Conservation (phyloP, 2,888 invertebrate genomes). For the Dynastes maya region DNA sequence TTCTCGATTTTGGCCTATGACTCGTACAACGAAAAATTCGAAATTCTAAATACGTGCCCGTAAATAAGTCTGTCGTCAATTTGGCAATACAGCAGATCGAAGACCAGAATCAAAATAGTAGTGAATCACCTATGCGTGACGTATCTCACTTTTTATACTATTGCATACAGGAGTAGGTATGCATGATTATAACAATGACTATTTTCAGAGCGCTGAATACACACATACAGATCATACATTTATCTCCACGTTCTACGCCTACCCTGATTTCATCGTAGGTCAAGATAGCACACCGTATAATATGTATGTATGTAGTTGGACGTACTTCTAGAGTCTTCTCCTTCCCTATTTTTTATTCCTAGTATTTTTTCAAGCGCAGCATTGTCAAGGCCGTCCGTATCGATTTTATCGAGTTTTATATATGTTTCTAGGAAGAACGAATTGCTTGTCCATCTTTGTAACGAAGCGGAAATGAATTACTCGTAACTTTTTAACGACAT, state of each 20-base stretch:
- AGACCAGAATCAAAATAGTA: conserved; percentile 44
- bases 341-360: background rate
- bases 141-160: conserved; percentile 7
- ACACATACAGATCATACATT: background rate
- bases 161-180: conserved; percentile 3
- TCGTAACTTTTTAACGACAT: background rate
- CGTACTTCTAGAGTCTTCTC: conserved; percentile 11
- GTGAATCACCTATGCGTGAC: conserved; percentile 23
- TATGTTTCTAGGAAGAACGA: background rate
- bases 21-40: conserved; percentile 22
- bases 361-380: background rate
- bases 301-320: background rate
- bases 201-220: conserved; percentile 19
- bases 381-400: conserved; percentile 8
- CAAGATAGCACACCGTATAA: background rate
- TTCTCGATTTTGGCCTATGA: conserved; percentile 23
- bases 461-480: background rate
- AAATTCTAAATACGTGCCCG: conserved; percentile 5
- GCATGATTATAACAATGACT: conserved; percentile 20
- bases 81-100: conserved; percentile 27
- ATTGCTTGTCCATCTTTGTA: background rate
- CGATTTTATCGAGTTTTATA: background rate
- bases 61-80: conserved; percentile 24
- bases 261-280: background rate
- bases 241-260: background rate